Evolutionary conservation across 2,797 vertebrate genomes (phyloP), one percentile per base, ranked within the genome.

Genomic region (Lepilemur ruficaudatus): DNA sequence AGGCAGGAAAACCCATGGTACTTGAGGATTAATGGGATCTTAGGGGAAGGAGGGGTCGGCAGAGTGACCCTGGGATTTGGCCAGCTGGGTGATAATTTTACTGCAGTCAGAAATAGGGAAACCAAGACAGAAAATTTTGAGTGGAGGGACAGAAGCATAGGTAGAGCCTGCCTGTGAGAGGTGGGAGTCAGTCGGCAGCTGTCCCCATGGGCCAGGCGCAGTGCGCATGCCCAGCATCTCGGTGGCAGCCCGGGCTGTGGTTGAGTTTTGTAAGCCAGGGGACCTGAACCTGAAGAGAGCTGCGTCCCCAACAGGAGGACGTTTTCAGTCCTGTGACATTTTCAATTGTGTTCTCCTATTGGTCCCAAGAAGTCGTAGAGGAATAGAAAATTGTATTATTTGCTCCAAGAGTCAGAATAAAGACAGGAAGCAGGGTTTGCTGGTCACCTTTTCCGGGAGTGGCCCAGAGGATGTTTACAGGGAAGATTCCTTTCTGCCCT

Each of bases 391-490:
- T 57, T 82, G 79, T 73, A 82, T 59, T 78, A 94, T 89, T 95
- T 88, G 38, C 96, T 92, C 59, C 94, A 95, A 87, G 80, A 87
- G 70, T 76, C 86, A 82, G 61, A 95, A 97, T 95, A 96, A 97
- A 96, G 96, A 84, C 93, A 92, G 97, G 97, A 97, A 97, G 81
- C n/a, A 17, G 92, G 9, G 80, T 75, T 46, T 82, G 95, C 79
- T 90, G 59, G 52, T 93, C 96, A 89, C 96, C 83, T 96, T 95
- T 98, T 96, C 97, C 76, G 50, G 96, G 96, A 95, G 95, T 43
- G 87, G 57, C 72, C 83, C 46, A 20, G 81, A 96, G 96, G 96
- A 89, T 97, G 91, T 98, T 97, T 96, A 97, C 83, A 96, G 90
- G 97, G 92, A 96, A 96, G 95, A 96, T 96, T 91, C 93, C 52